These are phyloP conservation scores for Trochalopteron elliotii DNA, from an alignment of 2,113 vertebrate species.

Conservation along the genomic window DNA sequence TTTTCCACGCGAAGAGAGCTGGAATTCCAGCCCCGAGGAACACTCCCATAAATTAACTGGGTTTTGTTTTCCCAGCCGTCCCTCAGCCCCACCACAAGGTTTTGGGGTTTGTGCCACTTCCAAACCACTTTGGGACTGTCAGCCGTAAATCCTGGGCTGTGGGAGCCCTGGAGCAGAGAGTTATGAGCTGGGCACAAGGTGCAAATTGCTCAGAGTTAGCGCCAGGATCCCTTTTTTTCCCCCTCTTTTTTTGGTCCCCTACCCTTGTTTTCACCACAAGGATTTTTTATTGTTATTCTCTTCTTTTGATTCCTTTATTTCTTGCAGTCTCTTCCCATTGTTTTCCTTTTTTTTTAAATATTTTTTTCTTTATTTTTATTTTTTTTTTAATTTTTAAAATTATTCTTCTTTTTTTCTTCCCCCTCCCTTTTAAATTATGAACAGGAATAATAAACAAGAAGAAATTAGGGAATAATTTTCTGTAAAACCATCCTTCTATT, in stretches of 20 bases:
- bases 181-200: slow-evolving; percentile 61
- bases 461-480: neutral
- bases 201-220: slow-evolving; percentile 63
- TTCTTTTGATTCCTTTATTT: neutral
- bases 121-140: slow-evolving; percentile 50
- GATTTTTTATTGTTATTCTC: neutral
- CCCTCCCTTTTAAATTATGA: neutral
- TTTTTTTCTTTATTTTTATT: neutral
- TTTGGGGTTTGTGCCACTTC: slow-evolving; percentile 47
- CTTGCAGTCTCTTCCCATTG: neutral
- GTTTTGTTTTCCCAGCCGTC: slow-evolving; percentile 56
- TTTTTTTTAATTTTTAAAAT: neutral
- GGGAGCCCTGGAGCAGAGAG: slow-evolving; percentile 22
- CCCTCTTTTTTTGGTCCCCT: rapidly evolving
- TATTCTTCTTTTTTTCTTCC: too few relatives aligned
- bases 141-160: slow-evolving; percentile 52
- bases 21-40: slow-evolving; percentile 31
- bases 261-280: neutral
- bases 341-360: neutral
- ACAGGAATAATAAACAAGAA: neutral
- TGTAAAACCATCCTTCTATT: rapidly evolving
- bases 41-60: slow-evolving; percentile 53
- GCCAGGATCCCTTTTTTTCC: neutral
- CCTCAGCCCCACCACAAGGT: slow-evolving; percentile 56
- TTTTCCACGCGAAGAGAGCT: slow-evolving; percentile 48